Evolutionary conservation across 1,140 invertebrate species (phyloP).

Genomic region (Cardiocondyla obscurior): DNA sequence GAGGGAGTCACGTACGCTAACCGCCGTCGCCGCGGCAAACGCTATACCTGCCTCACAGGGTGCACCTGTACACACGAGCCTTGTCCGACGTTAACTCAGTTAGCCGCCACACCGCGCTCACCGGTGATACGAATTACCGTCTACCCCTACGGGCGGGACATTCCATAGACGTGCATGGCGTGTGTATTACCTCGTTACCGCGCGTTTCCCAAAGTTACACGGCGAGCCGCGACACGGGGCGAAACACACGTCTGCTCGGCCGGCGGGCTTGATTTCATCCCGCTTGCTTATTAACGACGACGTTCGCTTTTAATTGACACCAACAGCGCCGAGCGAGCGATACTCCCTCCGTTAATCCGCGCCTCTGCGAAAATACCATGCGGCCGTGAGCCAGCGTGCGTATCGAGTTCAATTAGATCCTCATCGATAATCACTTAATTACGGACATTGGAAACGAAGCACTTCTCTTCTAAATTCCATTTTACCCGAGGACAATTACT

Average conservation of each 20-base stretch:
- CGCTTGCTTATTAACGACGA: slow-evolving; percentile 14
- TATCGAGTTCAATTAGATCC: background rate
- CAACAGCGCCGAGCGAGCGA: background rate
- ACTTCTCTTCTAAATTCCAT: background rate
- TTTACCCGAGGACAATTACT: background rate
- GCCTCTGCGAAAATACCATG: background rate
- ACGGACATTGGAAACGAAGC: background rate
- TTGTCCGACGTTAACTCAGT: slow-evolving; percentile 60
- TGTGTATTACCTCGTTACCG: slow-evolving; percentile 70
- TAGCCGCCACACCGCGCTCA: slow-evolving; percentile 57
- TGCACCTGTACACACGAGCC: slow-evolving; percentile 28
- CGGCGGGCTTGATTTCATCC: slow-evolving; percentile 20
- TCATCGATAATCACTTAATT: background rate
- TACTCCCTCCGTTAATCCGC: background rate
- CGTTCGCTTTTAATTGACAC: background rate
- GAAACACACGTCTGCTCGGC: slow-evolving; percentile 30
- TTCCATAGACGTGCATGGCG: slow-evolving; percentile 64
- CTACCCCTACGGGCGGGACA: background rate
- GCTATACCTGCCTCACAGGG: too few relatives aligned
- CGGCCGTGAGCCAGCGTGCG: background rate
- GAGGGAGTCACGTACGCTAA: too few relatives aligned
- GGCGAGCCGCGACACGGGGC: slow-evolving; percentile 13
- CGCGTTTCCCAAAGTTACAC: slow-evolving; percentile 51
- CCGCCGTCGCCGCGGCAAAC: too few relatives aligned
- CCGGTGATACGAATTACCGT: slow-evolving; percentile 68